Percentiles rank a stretch among this genome's conserved stretches.
Conservation (phyloP, 2,113 vertebrate genomes). For the Rhineura floridana region DNA sequence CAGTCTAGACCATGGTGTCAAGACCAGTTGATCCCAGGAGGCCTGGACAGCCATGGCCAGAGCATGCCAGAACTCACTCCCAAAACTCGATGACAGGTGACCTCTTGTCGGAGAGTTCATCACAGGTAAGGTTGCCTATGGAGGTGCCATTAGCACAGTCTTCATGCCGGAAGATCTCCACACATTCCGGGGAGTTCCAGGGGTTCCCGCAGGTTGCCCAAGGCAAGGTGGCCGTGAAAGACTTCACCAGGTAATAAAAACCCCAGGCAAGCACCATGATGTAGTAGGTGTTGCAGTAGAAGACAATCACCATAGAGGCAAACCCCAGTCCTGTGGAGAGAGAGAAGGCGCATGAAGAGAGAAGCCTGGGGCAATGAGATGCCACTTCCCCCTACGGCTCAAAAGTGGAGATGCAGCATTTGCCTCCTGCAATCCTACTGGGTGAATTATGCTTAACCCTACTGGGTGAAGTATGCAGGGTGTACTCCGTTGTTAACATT, state of each 20-base stretch:
- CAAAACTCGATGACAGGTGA: constrained; percentile 96
- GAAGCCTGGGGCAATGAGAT: rapidly evolving
- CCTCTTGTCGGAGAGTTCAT: constrained; percentile 82
- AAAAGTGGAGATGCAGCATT: too few relatives aligned
- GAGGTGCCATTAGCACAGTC: constrained; percentile 68
- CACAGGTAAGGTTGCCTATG: constrained; percentile 71
- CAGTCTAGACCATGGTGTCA: neutral
- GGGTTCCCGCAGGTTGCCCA: constrained; percentile 93
- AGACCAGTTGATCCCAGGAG: neutral
- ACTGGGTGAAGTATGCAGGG: neutral
- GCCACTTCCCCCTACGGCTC: neutral
- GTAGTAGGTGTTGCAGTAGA: constrained; percentile 98
- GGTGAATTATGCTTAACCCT: neutral
- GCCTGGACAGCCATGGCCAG: constrained; percentile 19
- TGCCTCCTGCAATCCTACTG: neutral
- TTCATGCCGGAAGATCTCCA: constrained; percentile 79
- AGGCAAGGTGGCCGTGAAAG: constrained; percentile 90
- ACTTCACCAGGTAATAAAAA: constrained; percentile 95
- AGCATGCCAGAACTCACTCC: constrained; percentile 84
- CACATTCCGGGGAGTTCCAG: constrained; percentile 93
- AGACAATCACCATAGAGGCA: constrained; percentile 98
- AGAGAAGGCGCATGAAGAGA: neutral
- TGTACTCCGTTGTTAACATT: neutral
- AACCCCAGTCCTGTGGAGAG: constrained; percentile 85
- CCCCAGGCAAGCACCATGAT: constrained; percentile 98